Base-by-base conservation (phyloP, 2,113 vertebrate species). In the Rynchops niger region DNA sequence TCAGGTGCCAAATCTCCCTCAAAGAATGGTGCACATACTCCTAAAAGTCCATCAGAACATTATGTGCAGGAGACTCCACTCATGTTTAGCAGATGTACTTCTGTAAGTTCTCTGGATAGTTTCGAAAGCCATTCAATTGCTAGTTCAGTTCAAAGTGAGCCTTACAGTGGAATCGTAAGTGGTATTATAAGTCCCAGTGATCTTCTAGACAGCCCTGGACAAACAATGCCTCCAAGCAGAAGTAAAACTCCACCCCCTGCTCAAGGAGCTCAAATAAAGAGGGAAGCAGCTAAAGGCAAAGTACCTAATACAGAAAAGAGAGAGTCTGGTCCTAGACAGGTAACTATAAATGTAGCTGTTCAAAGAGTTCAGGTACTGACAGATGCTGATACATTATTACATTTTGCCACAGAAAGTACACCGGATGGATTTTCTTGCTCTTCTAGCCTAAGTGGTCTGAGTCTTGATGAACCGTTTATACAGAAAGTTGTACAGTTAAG, bases 41-140 rank as follows among this genome's bases (percentile, higher is more conserved):
- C 99, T 8, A 99, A 99, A 97, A 99, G 99, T 69, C 99, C 99
- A 2, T 99, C 99, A 4, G 99, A 99, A 83, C 98, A 99, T 95
- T 98, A 99, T 42, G 94, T 99, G 79, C 99, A 98, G 92, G 99
- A 99, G 96, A 99, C 99, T 14, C 99, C 99, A 7, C 98, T 99
- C 61, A 99, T 99, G 98, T 99, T 99, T 89, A 99, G 99, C 96
- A 98, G 99, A 80, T 99, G 99, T 93, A 99, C 99, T 2, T 99
- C 99, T 3, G 99, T 99, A 77, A 99, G 99, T 92, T 99, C 99
- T 15, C 98, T 99, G 3, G 99, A 99, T 94, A 99, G 99, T 95
- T 99, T 99, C 95, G 99, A 99, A 91, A 99, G 99, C 58, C 99
- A 98, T 27, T 99, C 99, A 36, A 99, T 99, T 83, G 99, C 99